A percentile compares a stretch with the other conserved stretches of the same genome.
phyloP scores from a whole-genome alignment of 2,113 vertebrate genomes.

The Cichladusa arquata region DNA sequence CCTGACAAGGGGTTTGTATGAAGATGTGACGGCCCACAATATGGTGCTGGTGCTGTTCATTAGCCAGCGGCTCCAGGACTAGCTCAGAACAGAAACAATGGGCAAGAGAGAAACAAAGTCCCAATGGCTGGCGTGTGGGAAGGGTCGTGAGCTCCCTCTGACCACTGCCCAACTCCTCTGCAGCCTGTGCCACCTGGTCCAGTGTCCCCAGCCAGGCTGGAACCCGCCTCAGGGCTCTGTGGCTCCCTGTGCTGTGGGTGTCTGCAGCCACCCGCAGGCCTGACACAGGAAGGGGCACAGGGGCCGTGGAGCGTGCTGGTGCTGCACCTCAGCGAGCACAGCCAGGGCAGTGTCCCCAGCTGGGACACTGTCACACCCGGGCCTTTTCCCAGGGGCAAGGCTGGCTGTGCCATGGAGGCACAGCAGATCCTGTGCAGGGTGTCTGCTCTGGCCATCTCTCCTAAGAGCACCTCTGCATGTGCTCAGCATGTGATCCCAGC shows the following conservation, averaged over 20 bases:
- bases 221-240: neutral
- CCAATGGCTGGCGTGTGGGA: neutral
- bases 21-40: neutral
- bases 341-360: neutral
- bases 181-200: neutral
- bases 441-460: neutral
- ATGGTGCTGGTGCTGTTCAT: neutral
- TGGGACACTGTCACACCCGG: neutral
- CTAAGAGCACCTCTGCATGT: neutral
- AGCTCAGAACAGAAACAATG: neutral
- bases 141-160: neutral
- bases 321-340: accelerated
- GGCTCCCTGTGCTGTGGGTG: neutral
- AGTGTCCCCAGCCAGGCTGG: neutral
- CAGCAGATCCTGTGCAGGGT: too few relatives aligned
- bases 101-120: neutral
- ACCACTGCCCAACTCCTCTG: accelerated
- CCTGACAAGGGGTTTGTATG: neutral
- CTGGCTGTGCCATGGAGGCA: accelerated
- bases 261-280: neutral
- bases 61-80: neutral
- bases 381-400: neutral
- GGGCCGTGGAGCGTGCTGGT: neutral
- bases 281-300: accelerated
- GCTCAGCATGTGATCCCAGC: neutral